Conservation (phyloP, 2,113 vertebrate genomes). For the Pao palembangensis region DNA sequence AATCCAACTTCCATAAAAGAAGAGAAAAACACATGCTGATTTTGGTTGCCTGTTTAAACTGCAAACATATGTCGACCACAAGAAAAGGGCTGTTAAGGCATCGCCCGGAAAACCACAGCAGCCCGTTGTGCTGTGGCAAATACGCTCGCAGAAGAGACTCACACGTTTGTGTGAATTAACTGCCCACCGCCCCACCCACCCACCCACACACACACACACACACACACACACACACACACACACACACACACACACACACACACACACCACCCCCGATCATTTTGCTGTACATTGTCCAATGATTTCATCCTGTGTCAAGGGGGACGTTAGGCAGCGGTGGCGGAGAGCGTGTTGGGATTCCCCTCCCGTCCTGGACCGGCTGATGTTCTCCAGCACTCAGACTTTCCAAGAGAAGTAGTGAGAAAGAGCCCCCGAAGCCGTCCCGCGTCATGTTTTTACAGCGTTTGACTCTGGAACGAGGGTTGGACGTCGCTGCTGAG, state of each 20-base stretch:
- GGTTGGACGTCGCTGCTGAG: constrained; percentile 34
- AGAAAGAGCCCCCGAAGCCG: constrained; percentile 51
- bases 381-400: constrained; percentile 39
- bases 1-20: constrained; percentile 49
- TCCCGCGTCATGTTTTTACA: constrained; percentile 55
- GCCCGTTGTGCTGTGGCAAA: constrained; percentile 58
- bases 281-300: constrained; percentile 33
- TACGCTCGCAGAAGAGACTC: constrained; percentile 48
- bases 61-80: constrained; percentile 77
- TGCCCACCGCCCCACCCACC: constrained; percentile 36
- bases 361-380: constrained; percentile 20
- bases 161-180: constrained; percentile 41
- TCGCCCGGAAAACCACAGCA: constrained; percentile 72
- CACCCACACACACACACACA: constrained; percentile 1
- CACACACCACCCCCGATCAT: constrained; percentile 27
- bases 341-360: constrained; percentile 27
- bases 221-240: too few species aligned
- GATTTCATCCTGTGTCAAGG: constrained; percentile 28
- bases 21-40: constrained; percentile 46
- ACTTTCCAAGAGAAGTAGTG: constrained; percentile 55
- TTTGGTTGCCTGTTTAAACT: constrained; percentile 69
- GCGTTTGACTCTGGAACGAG: constrained; percentile 47
- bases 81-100: constrained; percentile 75
- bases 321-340: constrained; percentile 31
- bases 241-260: too few species aligned